phyloP scores from a whole-genome alignment of 2,888 invertebrate genomes.

The Megamerina dolium region DNA sequence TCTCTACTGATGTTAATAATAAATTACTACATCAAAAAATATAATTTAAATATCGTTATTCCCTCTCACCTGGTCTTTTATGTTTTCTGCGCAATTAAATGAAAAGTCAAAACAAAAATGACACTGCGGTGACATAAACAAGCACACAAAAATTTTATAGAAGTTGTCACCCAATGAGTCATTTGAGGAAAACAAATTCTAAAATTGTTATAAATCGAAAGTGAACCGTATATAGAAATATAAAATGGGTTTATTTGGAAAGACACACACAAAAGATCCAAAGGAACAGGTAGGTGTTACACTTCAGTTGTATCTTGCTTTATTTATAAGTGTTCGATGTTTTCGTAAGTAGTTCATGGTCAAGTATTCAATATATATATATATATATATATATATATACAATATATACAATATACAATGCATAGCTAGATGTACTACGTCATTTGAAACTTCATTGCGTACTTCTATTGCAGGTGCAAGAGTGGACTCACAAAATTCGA shows the following conservation, averaged over 20 bases:
- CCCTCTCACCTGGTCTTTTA: too few species aligned
- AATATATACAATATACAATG: too few species aligned
- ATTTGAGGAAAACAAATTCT: slow-evolving; percentile 18
- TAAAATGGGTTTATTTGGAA: slow-evolving; percentile 63
- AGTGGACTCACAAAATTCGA: slow-evolving; percentile 91
- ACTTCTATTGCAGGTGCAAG: slow-evolving; percentile 75
- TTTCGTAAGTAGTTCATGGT: too few species aligned
- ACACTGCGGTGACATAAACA: slow-evolving; percentile 15
- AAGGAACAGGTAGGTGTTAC: slow-evolving; percentile 74
- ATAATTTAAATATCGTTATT: too few species aligned
- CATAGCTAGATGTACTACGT: too few species aligned
- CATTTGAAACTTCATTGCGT: too few species aligned
- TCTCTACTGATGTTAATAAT: too few species aligned
- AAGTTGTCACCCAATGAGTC: slow-evolving; percentile 22
- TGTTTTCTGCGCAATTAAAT: neutral
- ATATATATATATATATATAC: too few species aligned
- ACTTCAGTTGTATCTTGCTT: too few species aligned
- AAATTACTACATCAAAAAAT: too few species aligned
- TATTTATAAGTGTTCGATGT: too few species aligned
- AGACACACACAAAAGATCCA: slow-evolving; percentile 76
- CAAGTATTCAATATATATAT: neutral
- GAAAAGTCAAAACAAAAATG: slow-evolving; percentile 20
- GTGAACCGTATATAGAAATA: slow-evolving; percentile 21
- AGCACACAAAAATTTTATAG: slow-evolving; percentile 16
- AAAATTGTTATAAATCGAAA: too few species aligned